Conservation (phyloP, 2,888 invertebrate species). For the Phasia obesa region DNA sequence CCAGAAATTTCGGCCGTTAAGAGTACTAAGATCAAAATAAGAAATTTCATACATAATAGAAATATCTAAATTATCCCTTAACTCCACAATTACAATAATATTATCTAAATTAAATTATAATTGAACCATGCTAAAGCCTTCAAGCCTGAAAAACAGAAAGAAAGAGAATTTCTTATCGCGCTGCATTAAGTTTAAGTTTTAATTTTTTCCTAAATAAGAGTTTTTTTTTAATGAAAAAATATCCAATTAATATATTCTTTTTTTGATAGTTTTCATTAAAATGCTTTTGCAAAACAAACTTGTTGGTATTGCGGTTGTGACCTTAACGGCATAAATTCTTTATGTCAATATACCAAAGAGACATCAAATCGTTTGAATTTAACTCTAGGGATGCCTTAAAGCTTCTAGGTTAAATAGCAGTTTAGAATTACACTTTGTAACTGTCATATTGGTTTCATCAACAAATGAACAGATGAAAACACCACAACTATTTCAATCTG, state of each 20-base stretch:
- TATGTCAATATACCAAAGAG: slow-evolving; percentile 54
- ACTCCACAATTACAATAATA: too few species aligned
- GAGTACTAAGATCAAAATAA: too few species aligned
- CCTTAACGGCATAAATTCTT: slow-evolving; percentile 68
- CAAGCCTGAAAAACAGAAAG: too few species aligned
- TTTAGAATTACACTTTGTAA: slow-evolving; percentile 71
- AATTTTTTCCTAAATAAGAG: too few species aligned
- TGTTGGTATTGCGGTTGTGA: slow-evolving; percentile 61
- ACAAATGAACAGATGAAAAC: slow-evolving; percentile 49
- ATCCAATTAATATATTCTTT: slow-evolving; percentile 2
- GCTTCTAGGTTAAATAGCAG: slow-evolving; percentile 62
- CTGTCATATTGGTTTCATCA: slow-evolving; percentile 69
- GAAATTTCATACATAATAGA: too few species aligned
- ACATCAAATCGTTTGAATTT: slow-evolving; percentile 50
- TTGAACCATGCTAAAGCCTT: too few species aligned
- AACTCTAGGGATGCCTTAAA: slow-evolving; percentile 50
- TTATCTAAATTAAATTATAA: too few species aligned
- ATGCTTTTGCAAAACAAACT: slow-evolving; percentile 1
- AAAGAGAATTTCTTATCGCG: too few species aligned
- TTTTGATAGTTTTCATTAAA: not conserved
- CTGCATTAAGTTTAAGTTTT: too few species aligned
- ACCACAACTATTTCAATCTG: slow-evolving; percentile 49
- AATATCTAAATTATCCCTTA: too few species aligned
- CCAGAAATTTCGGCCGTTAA: too few species aligned
- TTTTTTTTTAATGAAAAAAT: not conserved